Conservation (phyloP, 2,888 invertebrate species). For the Sinelater perroti region DNA sequence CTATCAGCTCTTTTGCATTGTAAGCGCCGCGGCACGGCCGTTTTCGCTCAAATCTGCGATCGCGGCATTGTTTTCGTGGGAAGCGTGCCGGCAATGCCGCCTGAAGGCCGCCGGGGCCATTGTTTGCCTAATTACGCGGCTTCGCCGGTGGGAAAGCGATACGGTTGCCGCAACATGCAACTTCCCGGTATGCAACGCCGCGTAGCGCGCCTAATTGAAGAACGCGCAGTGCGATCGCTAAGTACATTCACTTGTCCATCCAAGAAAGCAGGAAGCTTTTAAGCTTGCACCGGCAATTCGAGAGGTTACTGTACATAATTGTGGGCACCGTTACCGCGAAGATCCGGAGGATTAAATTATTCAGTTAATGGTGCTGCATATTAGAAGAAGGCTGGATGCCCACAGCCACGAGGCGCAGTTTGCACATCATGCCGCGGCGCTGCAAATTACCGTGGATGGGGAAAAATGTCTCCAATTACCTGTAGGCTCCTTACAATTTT, state of each 20-base stretch:
- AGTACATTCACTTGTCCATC: slow-evolving; percentile 14
- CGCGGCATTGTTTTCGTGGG: slow-evolving; percentile 24
- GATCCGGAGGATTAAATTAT: too few relatives aligned
- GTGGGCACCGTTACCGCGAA: too few relatives aligned
- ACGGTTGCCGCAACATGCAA: background rate
- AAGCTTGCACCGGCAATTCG: background rate
- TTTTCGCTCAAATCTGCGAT: too few relatives aligned
- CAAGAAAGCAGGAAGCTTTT: slow-evolving; percentile 14
- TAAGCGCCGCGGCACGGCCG: too few relatives aligned
- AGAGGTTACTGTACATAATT: slow-evolving; percentile 1
- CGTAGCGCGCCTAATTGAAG: slow-evolving; percentile 2
- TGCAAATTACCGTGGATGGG: too few relatives aligned
- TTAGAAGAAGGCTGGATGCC: too few relatives aligned
- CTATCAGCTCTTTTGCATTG: too few relatives aligned
- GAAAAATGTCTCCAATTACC: too few relatives aligned
- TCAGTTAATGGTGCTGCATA: too few relatives aligned
- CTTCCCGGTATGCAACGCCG: slow-evolving; percentile 8
- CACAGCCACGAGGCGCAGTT: too few relatives aligned
- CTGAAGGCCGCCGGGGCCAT: slow-evolving; percentile 23
- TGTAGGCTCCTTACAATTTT: too few relatives aligned
- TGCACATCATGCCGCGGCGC: too few relatives aligned
- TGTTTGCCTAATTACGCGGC: slow-evolving; percentile 6
- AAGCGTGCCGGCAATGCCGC: slow-evolving; percentile 37
- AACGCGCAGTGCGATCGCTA: background rate
- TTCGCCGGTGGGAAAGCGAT: slow-evolving; percentile 4